These are phyloP conservation scores for Dasyprocta punctata DNA, from an alignment of 2,113 vertebrate genomes.

Conservation along the genomic window DNA sequence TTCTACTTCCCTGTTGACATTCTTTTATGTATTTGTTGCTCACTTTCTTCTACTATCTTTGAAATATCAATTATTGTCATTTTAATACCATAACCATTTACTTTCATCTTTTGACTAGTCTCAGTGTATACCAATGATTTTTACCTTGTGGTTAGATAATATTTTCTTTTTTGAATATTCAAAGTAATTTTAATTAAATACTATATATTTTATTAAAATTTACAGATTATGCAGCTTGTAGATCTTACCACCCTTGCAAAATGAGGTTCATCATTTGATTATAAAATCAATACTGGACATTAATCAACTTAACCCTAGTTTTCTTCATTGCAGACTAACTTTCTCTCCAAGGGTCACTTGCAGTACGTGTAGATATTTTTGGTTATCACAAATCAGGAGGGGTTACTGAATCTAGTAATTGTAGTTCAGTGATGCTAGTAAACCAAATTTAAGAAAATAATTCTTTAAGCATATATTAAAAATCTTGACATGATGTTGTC, in stretches of 20 bases:
- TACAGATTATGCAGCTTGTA: neutral
- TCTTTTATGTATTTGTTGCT: neutral
- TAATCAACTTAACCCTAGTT: neutral
- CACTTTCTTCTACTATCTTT: neutral
- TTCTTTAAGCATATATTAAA: neutral
- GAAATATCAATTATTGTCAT: neutral
- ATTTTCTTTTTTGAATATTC: neutral
- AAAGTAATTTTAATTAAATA: neutral
- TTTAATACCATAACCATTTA: neutral
- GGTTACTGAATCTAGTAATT: neutral
- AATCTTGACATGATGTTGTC: neutral
- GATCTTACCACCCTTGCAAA: neutral
- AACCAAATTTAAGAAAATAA: neutral
- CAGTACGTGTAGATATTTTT: neutral
- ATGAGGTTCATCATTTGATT: neutral
- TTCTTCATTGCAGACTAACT: neutral
- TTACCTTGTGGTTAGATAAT: neutral
- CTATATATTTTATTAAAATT: neutral
- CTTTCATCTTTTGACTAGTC: neutral
- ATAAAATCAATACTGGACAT: neutral
- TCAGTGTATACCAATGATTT: neutral
- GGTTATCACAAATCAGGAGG: neutral
- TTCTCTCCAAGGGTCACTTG: neutral
- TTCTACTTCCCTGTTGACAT: neutral
- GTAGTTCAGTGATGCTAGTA: neutral